Base-by-base conservation (phyloP, 2,888 invertebrate genomes). In the Amblyjoppa proteus region DNA sequence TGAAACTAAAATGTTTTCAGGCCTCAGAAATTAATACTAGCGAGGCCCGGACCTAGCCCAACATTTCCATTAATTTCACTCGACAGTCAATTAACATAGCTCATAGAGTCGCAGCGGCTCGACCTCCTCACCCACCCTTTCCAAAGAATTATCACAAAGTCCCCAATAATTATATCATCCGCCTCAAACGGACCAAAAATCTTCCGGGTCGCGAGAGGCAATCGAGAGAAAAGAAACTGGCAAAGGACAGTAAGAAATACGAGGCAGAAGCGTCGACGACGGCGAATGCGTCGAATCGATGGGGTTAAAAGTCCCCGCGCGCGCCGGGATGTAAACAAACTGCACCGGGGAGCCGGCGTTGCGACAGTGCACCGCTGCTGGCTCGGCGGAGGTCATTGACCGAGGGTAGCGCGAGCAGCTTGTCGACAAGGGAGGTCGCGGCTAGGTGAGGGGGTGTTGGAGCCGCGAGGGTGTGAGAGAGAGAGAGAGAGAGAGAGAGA, bases 311-410 rank as follows among this genome's bases (percentile, higher is more conserved):
- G 85, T 83, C 77, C 77, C 77, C 31, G 77, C 85, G 77, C 85
- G 73, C 80, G 71, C 73, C 61, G 83, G 66, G 87, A 88, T 88
- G 88, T 88, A 88, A 87, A 88, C 88, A 88, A 88, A 87, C 87
- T 86, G 80, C 85, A 73, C 70, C 25, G 20, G 45, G 41, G 68
- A 64, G 71, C 68, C 61, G 49, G 79, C 68, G 71, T 76, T 83
- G 80, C 85, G 79, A 79, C 71, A 80, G 51, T 83, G 73, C 83
- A 83, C 66, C 25, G 74, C 61, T 79, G 90, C 90, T 91, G 90
- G 89, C 90, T 91, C 89, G 45, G 89, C 90, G 85, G 91, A 91
- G 93, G 93, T 93, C 93, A 90, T 90, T 92, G 93, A 93, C 93
- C 93, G 91, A 90, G 91, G 91, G 89, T 91, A 88, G 84, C 83